Base-by-base conservation (phyloP, 2,113 vertebrate genomes). In the Sakesphorus luctuosus region DNA sequence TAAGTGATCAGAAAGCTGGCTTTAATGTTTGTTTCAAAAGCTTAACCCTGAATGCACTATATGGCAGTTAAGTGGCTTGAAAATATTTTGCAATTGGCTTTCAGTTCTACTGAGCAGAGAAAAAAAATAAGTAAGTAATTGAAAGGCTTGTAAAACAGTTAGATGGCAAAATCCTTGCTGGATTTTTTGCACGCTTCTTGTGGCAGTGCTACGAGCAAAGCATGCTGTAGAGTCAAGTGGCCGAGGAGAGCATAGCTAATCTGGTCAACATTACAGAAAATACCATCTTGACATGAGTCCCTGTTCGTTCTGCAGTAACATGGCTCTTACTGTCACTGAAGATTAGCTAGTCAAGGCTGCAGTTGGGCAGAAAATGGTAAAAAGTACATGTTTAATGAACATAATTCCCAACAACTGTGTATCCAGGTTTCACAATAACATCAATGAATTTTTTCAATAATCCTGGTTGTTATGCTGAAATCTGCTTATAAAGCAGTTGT, bases 221-320 rank as follows among this genome's bases (percentile, higher is more conserved):
- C 15, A 14, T 11, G 49, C 28, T 28, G 52, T 18, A 59, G 31
- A 40, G 46, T 36, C 52, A 50, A 13, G 5, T 52, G 84, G 38
- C 16, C 10, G 4, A 10, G 9, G 33, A 59, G 13, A 55, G 31
- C 29, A 18, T 1, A 53, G 40, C 8, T 1, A 0, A 36, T 49
- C 35, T 72, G 40, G 36, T 79, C 46, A 75, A 74, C 11, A 11
- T 16, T 16, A 79, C 40, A 53, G 58, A 68, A 84, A 87, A 81
- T 11, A 33, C 18, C 58, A 15, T 44, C n/a, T 92, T 74, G 81
- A 72, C 15, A 4, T 5, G 23, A 33, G 29, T 15, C 43, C 36
- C 28, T 12, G 25, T 16, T 72, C 33, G 47, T 76, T 68, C 17
- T 38, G n/a, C 29, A 59, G 44, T 13, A 33, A 1, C 0, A 0